Conservation (phyloP, 2,797 vertebrate species). For the Sebastes iracundus region DNA sequence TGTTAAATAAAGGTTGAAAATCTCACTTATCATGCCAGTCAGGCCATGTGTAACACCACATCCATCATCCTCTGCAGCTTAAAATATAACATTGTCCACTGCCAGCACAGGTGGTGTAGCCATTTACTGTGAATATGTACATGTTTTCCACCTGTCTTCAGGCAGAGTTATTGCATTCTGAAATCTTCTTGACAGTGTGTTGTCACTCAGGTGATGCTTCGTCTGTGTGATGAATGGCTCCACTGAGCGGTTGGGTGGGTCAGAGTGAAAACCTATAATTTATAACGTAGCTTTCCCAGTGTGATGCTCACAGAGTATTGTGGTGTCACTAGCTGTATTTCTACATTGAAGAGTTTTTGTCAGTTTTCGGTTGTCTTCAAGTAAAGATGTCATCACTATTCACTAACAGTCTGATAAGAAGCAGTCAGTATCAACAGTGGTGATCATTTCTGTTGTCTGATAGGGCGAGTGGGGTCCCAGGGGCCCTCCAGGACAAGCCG, state of each 20-base stretch:
- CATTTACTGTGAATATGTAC: constrained; percentile 4
- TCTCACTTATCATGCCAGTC: background rate
- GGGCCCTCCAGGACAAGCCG: constrained; percentile 81
- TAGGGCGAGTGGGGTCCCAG: constrained; percentile 85
- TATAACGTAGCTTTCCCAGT: background rate
- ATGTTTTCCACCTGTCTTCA: constrained; percentile 32
- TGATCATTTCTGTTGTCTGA: constrained; percentile 12
- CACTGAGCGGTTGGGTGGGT: background rate
- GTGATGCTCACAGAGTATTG: background rate
- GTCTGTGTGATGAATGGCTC: constrained; percentile 46
- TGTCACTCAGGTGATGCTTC: constrained; percentile 15
- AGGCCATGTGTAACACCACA: background rate
- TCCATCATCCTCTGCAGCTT: constrained; percentile 1
- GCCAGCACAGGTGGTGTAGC: constrained; percentile 32
- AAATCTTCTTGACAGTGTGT: constrained; percentile 9
- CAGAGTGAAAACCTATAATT: background rate
- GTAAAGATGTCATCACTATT: background rate
- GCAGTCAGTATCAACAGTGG: background rate
- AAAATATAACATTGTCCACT: background rate
- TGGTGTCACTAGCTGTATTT: background rate
- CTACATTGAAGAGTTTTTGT: background rate
- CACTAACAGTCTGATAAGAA: background rate
- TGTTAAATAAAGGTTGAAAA: background rate
- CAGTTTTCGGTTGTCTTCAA: background rate
- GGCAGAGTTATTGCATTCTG: constrained; percentile 23